phyloP scores from a whole-genome alignment of 2,113 vertebrate genomes.

The Myrmecobius fasciatus region DNA sequence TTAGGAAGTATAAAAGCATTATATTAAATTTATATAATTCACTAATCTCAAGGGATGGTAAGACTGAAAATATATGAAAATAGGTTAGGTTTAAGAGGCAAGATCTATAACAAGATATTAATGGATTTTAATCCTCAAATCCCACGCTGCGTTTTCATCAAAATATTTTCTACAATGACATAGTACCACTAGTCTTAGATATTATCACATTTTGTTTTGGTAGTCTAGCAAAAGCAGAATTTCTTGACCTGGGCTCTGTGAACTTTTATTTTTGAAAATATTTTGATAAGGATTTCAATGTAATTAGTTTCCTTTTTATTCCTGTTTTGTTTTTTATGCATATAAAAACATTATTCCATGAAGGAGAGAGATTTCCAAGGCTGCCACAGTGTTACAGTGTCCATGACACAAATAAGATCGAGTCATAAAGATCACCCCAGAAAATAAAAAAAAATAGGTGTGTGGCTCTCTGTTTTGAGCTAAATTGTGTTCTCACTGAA shows the following conservation, averaged over 20 bases:
- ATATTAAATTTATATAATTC: not conserved
- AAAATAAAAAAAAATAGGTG: not conserved
- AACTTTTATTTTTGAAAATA: not conserved
- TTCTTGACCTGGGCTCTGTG: not conserved
- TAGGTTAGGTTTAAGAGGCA: not conserved
- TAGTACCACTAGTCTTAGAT: not conserved
- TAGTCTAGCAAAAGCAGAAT: not conserved
- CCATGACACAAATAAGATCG: not conserved
- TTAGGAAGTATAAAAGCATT: constrained; percentile 21
- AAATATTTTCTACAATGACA: not conserved
- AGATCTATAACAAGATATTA: not conserved
- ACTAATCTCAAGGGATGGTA: not conserved
- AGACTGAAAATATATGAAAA: not conserved
- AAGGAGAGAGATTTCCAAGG: not conserved
- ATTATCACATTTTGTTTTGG: constrained; percentile 10
- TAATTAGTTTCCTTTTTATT: not conserved
- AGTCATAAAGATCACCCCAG: not conserved
- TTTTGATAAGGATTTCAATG: not conserved
- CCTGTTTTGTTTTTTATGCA: not conserved
- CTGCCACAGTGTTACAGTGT: not conserved
- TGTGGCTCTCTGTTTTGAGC: constrained; percentile 19
- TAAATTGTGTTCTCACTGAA: not conserved
- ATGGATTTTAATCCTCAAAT: not conserved
- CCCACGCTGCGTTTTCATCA: not conserved
- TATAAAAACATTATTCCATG: not conserved